Percentiles rank a stretch among this genome's conserved stretches.
phyloP scores from a whole-genome alignment of 2,888 invertebrate genomes.

The Drosophila paramelanica region DNA sequence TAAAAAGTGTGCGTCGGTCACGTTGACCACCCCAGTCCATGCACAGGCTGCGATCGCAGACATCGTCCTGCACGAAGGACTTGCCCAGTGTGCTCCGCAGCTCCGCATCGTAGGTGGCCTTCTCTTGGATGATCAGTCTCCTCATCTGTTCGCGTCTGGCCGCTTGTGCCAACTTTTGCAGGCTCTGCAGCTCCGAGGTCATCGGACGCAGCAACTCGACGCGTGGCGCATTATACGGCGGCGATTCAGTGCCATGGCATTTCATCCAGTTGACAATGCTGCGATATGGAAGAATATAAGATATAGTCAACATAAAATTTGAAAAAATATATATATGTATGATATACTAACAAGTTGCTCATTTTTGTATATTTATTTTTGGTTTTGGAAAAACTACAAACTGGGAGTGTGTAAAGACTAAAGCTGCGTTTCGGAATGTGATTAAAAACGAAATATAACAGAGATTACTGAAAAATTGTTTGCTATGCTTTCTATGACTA shows the following conservation, averaged over 20 bases:
- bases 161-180: slow-evolving; percentile 37
- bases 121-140: slow-evolving; percentile 31
- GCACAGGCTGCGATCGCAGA: slow-evolving; percentile 54
- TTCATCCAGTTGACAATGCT: slow-evolving; percentile 52
- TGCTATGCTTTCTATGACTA: slow-evolving; percentile 22
- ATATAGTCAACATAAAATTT: background rate
- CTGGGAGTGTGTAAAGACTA: background rate
- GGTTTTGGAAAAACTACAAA: slow-evolving; percentile 24
- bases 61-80: slow-evolving; percentile 54
- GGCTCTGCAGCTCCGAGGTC: slow-evolving; percentile 41
- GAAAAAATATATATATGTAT: background rate
- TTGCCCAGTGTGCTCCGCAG: slow-evolving; percentile 43
- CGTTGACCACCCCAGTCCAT: slow-evolving; percentile 19
- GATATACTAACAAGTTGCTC: slow-evolving; percentile 54
- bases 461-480: background rate
- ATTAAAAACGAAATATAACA: slow-evolving; percentile 1
- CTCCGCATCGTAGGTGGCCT: slow-evolving; percentile 41
- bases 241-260: slow-evolving; percentile 53
- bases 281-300: background rate
- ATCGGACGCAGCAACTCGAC: slow-evolving; percentile 44
- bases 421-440: slow-evolving; percentile 6
- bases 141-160: slow-evolving; percentile 45
- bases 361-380: slow-evolving; percentile 7
- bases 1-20: slow-evolving; percentile 22
- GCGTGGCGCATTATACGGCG: slow-evolving; percentile 44